Evolutionary conservation across 2,797 vertebrate genomes (phyloP).

Genomic region (Macroramphosus scolopax): DNA sequence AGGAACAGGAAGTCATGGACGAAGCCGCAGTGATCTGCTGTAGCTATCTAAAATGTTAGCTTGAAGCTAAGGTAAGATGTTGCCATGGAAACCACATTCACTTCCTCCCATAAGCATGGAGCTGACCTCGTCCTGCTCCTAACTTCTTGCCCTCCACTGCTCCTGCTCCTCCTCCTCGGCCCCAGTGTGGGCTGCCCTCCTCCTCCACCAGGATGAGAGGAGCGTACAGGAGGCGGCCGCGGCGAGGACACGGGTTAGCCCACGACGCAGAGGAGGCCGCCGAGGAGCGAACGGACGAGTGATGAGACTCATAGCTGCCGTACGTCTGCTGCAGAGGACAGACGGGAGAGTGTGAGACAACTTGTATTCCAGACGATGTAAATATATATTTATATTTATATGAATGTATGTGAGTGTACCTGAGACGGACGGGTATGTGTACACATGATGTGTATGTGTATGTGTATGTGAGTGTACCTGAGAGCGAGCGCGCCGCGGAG

Average conservation of each 20-base stretch:
- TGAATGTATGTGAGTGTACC: too few relatives aligned
- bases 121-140: slow-evolving; percentile 53
- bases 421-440: too few relatives aligned
- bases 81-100: too few relatives aligned
- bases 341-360: too few relatives aligned
- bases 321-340: slow-evolving; percentile 25
- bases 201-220: slow-evolving; percentile 87
- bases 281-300: slow-evolving; percentile 50
- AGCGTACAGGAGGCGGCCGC: slow-evolving; percentile 84
- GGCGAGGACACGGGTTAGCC: slow-evolving; percentile 80
- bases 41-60: too few relatives aligned
- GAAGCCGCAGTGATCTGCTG: too few relatives aligned
- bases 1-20: too few relatives aligned
- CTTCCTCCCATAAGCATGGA: neutral
- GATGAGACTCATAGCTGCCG: slow-evolving; percentile 43
- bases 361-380: neutral
- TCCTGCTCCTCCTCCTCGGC: slow-evolving; percentile 19
- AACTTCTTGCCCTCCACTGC: slow-evolving; percentile 38
- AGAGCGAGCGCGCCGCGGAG: slow-evolving; percentile 24
- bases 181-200: slow-evolving; percentile 56
- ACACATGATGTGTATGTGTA: neutral
- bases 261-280: slow-evolving; percentile 76
- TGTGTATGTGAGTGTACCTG: slow-evolving; percentile 33
- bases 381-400: too few relatives aligned
- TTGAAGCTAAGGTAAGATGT: too few relatives aligned